Base-by-base conservation (phyloP, 2,797 vertebrate genomes). In the Benthosema pterotum region DNA sequence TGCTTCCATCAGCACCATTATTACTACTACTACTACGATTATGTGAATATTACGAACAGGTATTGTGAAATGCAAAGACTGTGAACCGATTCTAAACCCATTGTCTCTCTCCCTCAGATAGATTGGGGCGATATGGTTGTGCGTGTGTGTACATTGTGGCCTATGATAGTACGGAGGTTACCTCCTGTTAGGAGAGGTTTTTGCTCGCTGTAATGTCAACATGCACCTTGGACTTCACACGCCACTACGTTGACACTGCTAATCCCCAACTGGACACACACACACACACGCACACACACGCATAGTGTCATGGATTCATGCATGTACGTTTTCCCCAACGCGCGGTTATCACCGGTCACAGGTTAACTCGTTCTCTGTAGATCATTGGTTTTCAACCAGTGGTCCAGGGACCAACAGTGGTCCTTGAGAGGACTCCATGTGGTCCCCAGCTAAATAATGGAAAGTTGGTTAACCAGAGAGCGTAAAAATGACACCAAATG, bases 201-300 rank as follows among this genome's bases (percentile, higher is more conserved):
- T n/a, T 28, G 15, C 12, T 51, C 57, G 54, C 38, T 58, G 47
- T 54, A 75, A 71, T 73, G 65, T 87, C 77, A 87, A 87, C 74
- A 83, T 17, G 75, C 49, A 78, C 79, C 65, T 83, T 83, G 78
- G 73, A 87, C 82, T 72, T 65, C 54, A 79, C 72, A 60, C 67
- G 64, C 64, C 18, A 55, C 45, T 42, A 45, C 56, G 38, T 55
- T 32, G 32, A 38, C 52, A 45, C 38, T 50, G 48, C 16, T 56
- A 58, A 67, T 55, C 58, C 52, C 15, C 43, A 16, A 17, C 54
- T 64, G 8, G 63, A 68, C 51, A 53, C 52, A 63, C 38, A 63
- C 51, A 67, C 13, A 59, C 28, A 51, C 57, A 17, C 42, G 56
- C 6, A 28, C n/a, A 19, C 11, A 13, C 43, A 48, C 28, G 59